A percentile compares a stretch with the other conserved stretches of the same genome.
phyloP scores from a whole-genome alignment of 2,888 invertebrate species.

The Xylophagus ater region DNA sequence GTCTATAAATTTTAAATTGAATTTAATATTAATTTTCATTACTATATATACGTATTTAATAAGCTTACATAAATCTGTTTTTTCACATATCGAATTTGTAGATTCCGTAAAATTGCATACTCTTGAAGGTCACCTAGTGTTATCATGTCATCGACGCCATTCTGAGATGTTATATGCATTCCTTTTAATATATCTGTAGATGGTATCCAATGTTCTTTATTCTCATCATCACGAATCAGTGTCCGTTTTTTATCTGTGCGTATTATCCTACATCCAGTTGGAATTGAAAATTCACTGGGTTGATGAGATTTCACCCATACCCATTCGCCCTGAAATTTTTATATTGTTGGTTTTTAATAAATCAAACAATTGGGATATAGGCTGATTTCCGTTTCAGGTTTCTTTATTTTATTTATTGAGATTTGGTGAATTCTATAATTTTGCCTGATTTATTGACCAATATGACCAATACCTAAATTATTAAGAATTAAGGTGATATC shows the following conservation, averaged over 20 bases:
- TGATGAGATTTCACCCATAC: slow-evolving; percentile 78
- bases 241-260: slow-evolving; percentile 64
- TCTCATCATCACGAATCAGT: slow-evolving; percentile 73
- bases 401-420: no score
- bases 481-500: no score
- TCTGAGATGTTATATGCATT: slow-evolving; percentile 67
- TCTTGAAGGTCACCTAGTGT: slow-evolving; percentile 89
- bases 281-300: slow-evolving; percentile 64
- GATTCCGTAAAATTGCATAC: slow-evolving; percentile 82
- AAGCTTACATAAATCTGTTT: slow-evolving; percentile 87
- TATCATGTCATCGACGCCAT: slow-evolving; percentile 92
- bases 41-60: no score
- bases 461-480: no score
- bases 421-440: no score
- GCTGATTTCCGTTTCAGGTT: no score
- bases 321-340: slow-evolving; percentile 67
- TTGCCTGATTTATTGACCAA: no score
- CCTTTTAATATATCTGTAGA: slow-evolving; percentile 51
- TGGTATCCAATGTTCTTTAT: slow-evolving; percentile 53
- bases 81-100: slow-evolving; percentile 77
- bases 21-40: not conserved
- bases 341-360: no score
- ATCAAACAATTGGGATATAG: no score
- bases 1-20: slow-evolving; percentile 52
- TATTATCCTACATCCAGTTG: slow-evolving; percentile 73